Percentiles rank a stretch among this genome's conserved stretches.
Evolutionary conservation across 92 coral and sea anemone species (phyloP).

Genomic region (Phenganax marumi): DNA sequence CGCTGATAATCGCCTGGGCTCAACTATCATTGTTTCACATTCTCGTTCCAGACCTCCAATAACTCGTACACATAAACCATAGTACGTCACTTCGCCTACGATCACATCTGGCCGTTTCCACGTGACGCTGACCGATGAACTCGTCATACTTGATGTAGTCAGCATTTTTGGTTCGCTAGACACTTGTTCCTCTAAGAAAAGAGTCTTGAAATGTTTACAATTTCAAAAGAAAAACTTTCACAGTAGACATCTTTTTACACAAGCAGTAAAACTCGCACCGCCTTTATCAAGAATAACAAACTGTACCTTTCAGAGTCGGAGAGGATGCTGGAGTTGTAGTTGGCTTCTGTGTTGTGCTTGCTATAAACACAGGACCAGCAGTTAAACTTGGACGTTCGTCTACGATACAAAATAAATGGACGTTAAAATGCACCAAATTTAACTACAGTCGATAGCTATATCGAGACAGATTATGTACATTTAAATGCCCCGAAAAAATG

Average conservation of each 20-base stretch:
- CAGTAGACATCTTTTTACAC: no score
- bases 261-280: no score
- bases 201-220: background rate
- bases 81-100: conserved; percentile 18
- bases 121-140: background rate
- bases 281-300: no score
- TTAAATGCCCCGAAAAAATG: background rate
- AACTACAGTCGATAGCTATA: no score
- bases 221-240: no score
- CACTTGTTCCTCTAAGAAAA: background rate
- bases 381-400: background rate
- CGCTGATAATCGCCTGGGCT: background rate
- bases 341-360: background rate
- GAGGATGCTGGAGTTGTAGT: background rate
- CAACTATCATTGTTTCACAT: background rate
- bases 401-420: no score
- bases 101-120: conserved; percentile 11
- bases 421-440: no score
- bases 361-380: background rate
- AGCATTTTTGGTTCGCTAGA: conserved; percentile 5
- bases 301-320: no score
- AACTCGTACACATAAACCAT: conserved; percentile 5
- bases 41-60: background rate
- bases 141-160: background rate
- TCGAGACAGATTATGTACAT: background rate